phyloP scores from a whole-genome alignment of 1,140 invertebrate genomes.

The Lerema accius region DNA sequence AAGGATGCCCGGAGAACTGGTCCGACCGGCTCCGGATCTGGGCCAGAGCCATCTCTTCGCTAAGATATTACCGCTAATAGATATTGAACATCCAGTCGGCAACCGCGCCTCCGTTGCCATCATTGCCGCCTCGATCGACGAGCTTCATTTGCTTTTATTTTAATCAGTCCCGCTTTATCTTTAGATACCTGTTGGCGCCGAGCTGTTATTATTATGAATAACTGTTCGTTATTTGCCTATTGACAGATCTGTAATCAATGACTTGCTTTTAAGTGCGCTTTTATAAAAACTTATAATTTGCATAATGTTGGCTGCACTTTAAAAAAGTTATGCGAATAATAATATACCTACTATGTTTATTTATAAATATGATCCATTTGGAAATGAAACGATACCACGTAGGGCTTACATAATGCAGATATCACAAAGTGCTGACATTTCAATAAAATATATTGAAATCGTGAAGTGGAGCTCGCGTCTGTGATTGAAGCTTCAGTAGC shows the following conservation, averaged over 20 bases:
- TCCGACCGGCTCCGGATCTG: slow-evolving; percentile 75
- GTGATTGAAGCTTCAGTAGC: slow-evolving; percentile 65
- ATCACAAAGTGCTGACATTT: slow-evolving; percentile 76
- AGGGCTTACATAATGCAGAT: slow-evolving; percentile 66
- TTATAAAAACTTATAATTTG: no score
- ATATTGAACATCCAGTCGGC: slow-evolving; percentile 68
- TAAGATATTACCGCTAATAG: slow-evolving; percentile 78
- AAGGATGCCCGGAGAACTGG: slow-evolving; percentile 76
- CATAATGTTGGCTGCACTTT: no score
- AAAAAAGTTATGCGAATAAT: no score
- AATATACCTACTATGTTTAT: no score
- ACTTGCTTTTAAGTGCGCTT: no score
- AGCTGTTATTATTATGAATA: neutral
- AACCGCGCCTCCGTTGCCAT: slow-evolving; percentile 38
- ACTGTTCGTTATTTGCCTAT: neutral
- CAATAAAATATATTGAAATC: slow-evolving; percentile 80
- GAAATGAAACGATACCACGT: slow-evolving; percentile 29
- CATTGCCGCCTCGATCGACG: slow-evolving; percentile 36
- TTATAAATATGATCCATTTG: slow-evolving; percentile 2
- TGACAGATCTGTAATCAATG: neutral
- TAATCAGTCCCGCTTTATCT: slow-evolving; percentile 21
- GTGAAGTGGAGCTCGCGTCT: slow-evolving; percentile 74
- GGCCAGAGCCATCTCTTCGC: slow-evolving; percentile 77
- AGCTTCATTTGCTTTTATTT: slow-evolving; percentile 44
- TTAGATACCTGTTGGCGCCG: neutral